A percentile compares a stretch with the other conserved stretches of the same genome.
phyloP scores from a whole-genome alignment of 1,140 invertebrate species.

The Apocrypta bakeri region DNA sequence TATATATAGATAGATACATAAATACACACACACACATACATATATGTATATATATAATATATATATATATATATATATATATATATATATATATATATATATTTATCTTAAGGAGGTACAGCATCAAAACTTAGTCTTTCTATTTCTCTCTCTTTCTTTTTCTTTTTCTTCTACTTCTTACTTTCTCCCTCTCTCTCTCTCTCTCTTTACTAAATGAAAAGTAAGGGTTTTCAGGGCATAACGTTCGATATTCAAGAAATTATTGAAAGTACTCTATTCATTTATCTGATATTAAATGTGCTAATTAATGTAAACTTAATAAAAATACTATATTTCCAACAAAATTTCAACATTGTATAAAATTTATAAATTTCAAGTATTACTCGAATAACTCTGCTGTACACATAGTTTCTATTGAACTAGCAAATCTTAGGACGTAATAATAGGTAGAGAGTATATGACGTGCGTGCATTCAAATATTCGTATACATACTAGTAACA shows the following conservation, averaged over 20 bases:
- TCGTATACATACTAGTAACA: not conserved
- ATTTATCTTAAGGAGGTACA: slow-evolving; percentile 28
- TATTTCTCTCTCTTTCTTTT: slow-evolving; percentile 3
- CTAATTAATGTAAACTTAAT: not conserved
- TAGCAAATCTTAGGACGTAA: not conserved
- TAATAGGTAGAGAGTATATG: not conserved
- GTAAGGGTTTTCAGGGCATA: not conserved
- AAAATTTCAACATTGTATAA: not conserved
- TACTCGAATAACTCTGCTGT: not conserved
- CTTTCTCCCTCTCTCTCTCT: not conserved
- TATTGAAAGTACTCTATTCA: slow-evolving; percentile 18
- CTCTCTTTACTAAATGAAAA: slow-evolving; percentile 1
- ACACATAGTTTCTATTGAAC: not conserved
- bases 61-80: slow-evolving; percentile 16
- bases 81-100: slow-evolving; percentile 21
- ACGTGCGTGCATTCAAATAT: not conserved
- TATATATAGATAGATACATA: too few relatives aligned
- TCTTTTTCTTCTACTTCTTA: not conserved
- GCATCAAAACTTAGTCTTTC: slow-evolving; percentile 43
- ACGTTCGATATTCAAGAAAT: slow-evolving; percentile 23
- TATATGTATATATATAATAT: too few relatives aligned
- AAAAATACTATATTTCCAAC: not conserved
- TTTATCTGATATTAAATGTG: not conserved
- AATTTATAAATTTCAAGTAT: not conserved
- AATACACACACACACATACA: slow-evolving; percentile 15